Base-by-base conservation (phyloP, 2,797 vertebrate species). In the Trachops cirrhosus region DNA sequence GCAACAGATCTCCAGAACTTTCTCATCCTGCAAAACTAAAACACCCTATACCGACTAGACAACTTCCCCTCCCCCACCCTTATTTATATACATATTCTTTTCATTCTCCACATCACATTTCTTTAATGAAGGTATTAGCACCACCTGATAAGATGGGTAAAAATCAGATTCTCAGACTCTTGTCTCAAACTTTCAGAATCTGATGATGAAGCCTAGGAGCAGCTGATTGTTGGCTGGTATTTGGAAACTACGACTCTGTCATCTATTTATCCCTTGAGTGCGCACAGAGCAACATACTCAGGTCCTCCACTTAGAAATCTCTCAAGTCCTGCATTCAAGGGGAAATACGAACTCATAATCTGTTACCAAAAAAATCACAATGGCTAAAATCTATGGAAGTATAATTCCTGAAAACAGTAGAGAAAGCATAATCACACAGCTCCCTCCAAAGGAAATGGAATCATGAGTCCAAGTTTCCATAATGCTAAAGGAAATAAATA, bases 81-180 rank as follows among this genome's bases (percentile, higher is more conserved):
- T 48, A 9, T 41, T n/a, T 75, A 86, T 29, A 46, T 29, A 78
- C 12, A 44, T 18, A 37, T 22, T 59, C 22, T 59, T 67, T 84
- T 67, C 39, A 91, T 39, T 70, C 29, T 48, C 18, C 59, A 82
- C 16, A 57, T 84, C 41, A 54, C 44, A 89, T 24, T 94, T 86
- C 70, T 86, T 96, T 74, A 77, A 44, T 79, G 44, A 88, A 96
- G 70, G 89, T 48, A 50, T 84, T 37, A 95, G 21, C 5, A 93
- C 41, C 37, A 86, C 48, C 37, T 73, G 32, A 6, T 48, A 95
- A 84, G 57, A 85, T 6, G 44, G 44, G 68, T 86, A 94, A 83
- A 96, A 44, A 77, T 71, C 34, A 91, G 39, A 89, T 92, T 89
- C 68, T 67, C 68, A 96, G 64, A 39, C 14, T 41, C 46, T 46